A percentile compares a stretch with the other conserved stretches of the same genome.
Evolutionary conservation across 1,140 invertebrate genomes (phyloP).

Genomic region (Linepithema humile): DNA sequence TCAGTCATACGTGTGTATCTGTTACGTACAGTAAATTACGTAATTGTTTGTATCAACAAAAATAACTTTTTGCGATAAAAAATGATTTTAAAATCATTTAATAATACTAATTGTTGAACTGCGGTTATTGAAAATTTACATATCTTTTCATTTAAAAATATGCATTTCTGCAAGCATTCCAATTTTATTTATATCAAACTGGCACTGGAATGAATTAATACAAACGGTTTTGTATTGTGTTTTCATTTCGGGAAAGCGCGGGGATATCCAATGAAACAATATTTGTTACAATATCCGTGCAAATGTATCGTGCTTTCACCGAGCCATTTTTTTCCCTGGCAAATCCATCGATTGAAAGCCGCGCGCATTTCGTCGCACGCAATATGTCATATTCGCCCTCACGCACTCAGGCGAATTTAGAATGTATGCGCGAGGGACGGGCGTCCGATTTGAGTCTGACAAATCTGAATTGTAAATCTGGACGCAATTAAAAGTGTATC

Average conservation of each 20-base stretch:
- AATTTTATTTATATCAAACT: constrained; percentile 3
- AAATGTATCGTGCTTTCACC: constrained; percentile 27
- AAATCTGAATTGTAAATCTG: constrained; percentile 79
- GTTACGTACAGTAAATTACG: too few species aligned
- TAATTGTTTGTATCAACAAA: neutral
- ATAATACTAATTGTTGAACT: neutral
- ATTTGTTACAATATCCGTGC: constrained; percentile 24
- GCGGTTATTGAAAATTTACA: neutral
- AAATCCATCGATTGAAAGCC: constrained; percentile 31
- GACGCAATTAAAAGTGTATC: constrained; percentile 80
- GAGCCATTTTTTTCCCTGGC: neutral
- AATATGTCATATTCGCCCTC: constrained; percentile 57
- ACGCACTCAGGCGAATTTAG: constrained; percentile 62
- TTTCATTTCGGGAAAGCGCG: neutral
- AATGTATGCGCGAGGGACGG: constrained; percentile 57
- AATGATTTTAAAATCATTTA: neutral
- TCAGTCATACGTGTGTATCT: neutral
- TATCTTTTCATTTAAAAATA: neutral
- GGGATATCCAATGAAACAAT: constrained; percentile 22
- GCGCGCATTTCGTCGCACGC: constrained; percentile 18
- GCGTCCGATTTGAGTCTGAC: constrained; percentile 52
- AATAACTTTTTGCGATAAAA: neutral
- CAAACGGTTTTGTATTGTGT: constrained; percentile 17
- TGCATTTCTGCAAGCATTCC: neutral
- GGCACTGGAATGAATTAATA: constrained; percentile 16